Percentiles rank a stretch among this genome's conserved stretches.
These are phyloP conservation scores for Drosophila eohydei DNA, from an alignment of 2,888 invertebrate genomes.

Conservation along the genomic window DNA sequence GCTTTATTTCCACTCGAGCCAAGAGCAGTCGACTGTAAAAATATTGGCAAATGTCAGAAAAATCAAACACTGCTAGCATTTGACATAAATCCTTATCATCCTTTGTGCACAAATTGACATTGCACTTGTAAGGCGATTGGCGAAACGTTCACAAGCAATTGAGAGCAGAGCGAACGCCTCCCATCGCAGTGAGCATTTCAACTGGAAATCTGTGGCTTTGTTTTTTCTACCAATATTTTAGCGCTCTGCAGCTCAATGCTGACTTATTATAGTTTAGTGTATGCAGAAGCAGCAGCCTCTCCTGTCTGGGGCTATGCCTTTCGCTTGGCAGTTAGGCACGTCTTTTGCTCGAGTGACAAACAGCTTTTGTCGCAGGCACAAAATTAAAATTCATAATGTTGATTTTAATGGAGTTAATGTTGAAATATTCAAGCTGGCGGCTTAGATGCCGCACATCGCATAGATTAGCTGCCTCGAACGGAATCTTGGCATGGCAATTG, in stretches of 20 bases:
- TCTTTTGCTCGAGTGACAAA: conserved; percentile 24
- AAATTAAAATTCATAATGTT: conserved; percentile 76
- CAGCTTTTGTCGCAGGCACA: conserved; percentile 33
- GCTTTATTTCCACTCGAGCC: conserved; percentile 56
- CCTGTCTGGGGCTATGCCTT: not conserved
- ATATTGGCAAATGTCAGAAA: conserved; percentile 70
- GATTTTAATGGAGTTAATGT: conserved; percentile 66
- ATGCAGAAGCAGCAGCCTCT: not conserved
- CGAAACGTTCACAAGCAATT: conserved; percentile 50
- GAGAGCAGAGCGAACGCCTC: conserved; percentile 11
- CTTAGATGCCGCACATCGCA: conserved; percentile 58
- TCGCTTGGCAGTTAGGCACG: conserved; percentile 24
- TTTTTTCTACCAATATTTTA: conserved; percentile 27
- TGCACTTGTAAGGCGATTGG: conserved; percentile 79
- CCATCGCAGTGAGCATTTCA: conserved; percentile 8
- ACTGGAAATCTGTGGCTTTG: conserved; percentile 31
- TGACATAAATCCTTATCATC: conserved; percentile 80
- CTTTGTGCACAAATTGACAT: conserved; percentile 78
- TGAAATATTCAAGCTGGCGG: conserved; percentile 65
- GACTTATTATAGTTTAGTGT: conserved; percentile 20
- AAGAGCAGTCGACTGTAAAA: conserved; percentile 69
- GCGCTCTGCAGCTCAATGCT: conserved; percentile 12
- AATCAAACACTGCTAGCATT: conserved; percentile 68
- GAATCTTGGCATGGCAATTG: conserved; percentile 45
- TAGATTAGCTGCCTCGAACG: conserved; percentile 65